Evolutionary conservation across 2,113 vertebrate genomes (phyloP), one percentile per base, ranked within the genome.

Genomic region (Hipposideros armiger): DNA sequence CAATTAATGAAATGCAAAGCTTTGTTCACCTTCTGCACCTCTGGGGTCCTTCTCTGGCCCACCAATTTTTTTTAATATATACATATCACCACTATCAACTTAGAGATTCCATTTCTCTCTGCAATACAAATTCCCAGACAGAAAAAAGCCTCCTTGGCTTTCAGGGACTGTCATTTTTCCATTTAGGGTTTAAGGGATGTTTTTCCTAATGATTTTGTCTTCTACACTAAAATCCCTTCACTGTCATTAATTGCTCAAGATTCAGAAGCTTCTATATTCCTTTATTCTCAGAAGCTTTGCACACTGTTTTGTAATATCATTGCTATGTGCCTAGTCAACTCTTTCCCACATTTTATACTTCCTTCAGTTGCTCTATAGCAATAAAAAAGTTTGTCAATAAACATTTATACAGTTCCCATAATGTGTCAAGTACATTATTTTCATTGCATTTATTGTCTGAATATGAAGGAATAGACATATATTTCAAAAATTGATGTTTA

Each of bases 401-500:
- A 82, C 13, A 47, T 83, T 81, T 88, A 76, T 69, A 73, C 19
- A 94, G n/a, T 89, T 87, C 82, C 30, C 8, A 24, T 60, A 56
- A 42, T n/a, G 4, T 28, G 0, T 50, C 70, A 94, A 58, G 4
- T 14, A 64, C 73, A 47, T 92, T 80, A 91, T 77, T 93, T 76
- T 52, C 47, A 81, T 16, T 76, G 47, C 4, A 73, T 87, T 82
- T 82, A 26, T 81, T 81, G 47, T 72, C 28, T 81, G 24, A 88
- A 50, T 78, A 87, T 56, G 47, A 90, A 94, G 14, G 1, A 90
- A 91, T 15, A 96, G 10, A 69, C 36, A 77, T 95, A 77, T 80
- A 84, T 96, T 93, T 94, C 26, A 86, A 96, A 72, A 94, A 58
- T 13, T 91, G 36, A 94, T 96, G n/a, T 26, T 96, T 92, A 96